These are phyloP conservation scores for Drosophila saltans DNA, from an alignment of 1,140 invertebrate genomes.

Conservation along the genomic window DNA sequence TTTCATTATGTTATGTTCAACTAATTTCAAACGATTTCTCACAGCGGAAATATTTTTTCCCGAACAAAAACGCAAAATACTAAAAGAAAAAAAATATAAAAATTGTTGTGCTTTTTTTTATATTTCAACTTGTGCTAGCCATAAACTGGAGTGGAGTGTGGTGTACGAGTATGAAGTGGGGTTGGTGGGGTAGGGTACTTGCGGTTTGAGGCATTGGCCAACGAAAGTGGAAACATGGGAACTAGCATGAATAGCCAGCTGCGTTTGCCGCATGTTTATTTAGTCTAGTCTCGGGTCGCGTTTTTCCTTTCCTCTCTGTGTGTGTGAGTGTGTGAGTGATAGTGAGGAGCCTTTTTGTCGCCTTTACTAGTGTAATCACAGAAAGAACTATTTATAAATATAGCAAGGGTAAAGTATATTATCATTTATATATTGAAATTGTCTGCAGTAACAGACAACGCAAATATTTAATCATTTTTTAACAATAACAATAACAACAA, in stretches of 20 bases:
- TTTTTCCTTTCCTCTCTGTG: not conserved
- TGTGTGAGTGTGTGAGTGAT: constrained; percentile 1
- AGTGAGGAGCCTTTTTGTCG: not conserved
- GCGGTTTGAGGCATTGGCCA: constrained; percentile 16
- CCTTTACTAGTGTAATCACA: not conserved
- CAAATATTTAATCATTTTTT: too few species aligned
- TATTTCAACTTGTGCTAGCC: constrained; percentile 30
- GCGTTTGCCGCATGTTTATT: constrained; percentile 66
- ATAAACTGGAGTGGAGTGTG: constrained; percentile 32
- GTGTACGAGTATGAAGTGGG: constrained; percentile 20
- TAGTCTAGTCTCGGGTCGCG: constrained; percentile 46
- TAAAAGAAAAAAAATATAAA: constrained; percentile 26
- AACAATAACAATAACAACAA: too few species aligned
- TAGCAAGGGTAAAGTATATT: not conserved
- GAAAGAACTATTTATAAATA: not conserved
- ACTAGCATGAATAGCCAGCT: constrained; percentile 53
- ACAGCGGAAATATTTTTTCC: constrained; percentile 47
- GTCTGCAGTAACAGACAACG: not conserved
- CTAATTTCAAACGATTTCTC: constrained; percentile 74
- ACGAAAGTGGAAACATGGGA: constrained; percentile 28
- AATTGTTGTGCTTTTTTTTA: constrained; percentile 27
- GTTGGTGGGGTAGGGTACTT: not conserved
- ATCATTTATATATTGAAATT: not conserved
- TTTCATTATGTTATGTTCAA: constrained; percentile 61
- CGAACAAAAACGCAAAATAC: constrained; percentile 29